phyloP scores from a whole-genome alignment of 1,140 invertebrate genomes.

The Cotesia glomerata region DNA sequence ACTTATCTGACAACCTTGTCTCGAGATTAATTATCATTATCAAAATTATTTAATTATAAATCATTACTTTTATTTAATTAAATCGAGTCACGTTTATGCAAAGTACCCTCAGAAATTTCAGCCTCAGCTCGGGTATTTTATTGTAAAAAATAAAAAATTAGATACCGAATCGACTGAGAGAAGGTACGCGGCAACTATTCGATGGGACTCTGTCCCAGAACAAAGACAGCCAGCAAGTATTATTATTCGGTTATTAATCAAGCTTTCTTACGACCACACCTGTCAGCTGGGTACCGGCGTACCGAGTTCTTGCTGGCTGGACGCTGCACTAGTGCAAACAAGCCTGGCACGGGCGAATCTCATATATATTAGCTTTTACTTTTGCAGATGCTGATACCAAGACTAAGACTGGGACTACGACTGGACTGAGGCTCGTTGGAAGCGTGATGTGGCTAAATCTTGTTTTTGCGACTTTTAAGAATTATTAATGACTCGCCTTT shows the following conservation, averaged over 20 bases:
- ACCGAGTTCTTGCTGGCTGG: constrained; percentile 32
- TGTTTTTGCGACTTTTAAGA: background rate
- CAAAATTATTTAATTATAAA: no score
- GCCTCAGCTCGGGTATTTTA: no score
- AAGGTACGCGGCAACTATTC: constrained; percentile 12
- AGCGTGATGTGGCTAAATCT: constrained; percentile 42
- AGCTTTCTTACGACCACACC: constrained; percentile 43
- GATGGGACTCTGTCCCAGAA: background rate
- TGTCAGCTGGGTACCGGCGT: constrained; percentile 30
- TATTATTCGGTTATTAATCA: constrained; percentile 57
- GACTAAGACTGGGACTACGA: no score
- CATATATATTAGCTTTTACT: background rate
- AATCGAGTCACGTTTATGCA: no score
- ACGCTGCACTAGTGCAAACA: constrained; percentile 33
- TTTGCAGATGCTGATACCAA: no score
- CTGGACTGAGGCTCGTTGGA: background rate
- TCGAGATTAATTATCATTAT: no score
- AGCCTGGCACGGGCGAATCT: constrained; percentile 24
- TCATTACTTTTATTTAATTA: no score
- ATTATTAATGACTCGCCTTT: constrained; percentile 8
- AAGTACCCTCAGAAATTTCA: no score
- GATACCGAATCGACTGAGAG: background rate
- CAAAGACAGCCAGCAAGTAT: constrained; percentile 24
- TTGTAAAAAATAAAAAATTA: constrained; percentile 1
- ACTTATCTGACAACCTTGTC: no score